A percentile compares a stretch with the other conserved stretches of the same genome.
Evolutionary conservation across 1,140 invertebrate species (phyloP).

Genomic region (Helicoverpa zea): DNA sequence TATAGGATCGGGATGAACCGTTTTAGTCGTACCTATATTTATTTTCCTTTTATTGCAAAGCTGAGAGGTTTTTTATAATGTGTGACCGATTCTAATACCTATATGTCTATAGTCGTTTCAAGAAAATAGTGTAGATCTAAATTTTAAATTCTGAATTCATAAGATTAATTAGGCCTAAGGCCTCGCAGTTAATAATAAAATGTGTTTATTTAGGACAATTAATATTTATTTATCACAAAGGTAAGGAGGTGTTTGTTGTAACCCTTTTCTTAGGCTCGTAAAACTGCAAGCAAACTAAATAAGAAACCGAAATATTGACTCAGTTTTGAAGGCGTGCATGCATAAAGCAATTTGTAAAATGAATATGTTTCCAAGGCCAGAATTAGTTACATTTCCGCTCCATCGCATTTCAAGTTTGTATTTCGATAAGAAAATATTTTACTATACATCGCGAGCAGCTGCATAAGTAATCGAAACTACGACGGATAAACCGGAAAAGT

Average conservation of each 20-base stretch:
- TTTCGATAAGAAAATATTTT: slow-evolving; percentile 1
- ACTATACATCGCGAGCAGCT: neutral
- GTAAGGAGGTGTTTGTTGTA: neutral
- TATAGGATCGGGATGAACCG: too few species aligned
- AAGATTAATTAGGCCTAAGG: neutral
- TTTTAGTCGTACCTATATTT: too few species aligned
- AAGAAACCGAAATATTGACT: neutral
- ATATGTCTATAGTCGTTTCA: too few species aligned
- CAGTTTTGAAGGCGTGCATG: neutral
- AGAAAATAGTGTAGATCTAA: too few species aligned
- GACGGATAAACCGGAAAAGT: slow-evolving; percentile 28
- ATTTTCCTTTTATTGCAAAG: too few species aligned
- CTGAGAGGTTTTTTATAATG: too few species aligned
- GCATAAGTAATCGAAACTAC: slow-evolving; percentile 24
- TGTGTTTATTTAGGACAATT: neutral
- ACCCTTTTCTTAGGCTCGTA: neutral
- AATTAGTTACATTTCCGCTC: slow-evolving; percentile 5
- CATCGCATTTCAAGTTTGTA: slow-evolving; percentile 3
- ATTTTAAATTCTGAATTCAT: too few species aligned
- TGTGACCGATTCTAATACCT: too few species aligned
- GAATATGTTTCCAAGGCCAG: neutral
- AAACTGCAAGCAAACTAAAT: neutral
- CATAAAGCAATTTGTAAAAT: neutral
- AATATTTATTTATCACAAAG: slow-evolving; percentile 1
- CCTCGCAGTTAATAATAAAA: neutral